phyloP scores from a whole-genome alignment of 1,140 invertebrate species.

The Drosophila hydei region DNA sequence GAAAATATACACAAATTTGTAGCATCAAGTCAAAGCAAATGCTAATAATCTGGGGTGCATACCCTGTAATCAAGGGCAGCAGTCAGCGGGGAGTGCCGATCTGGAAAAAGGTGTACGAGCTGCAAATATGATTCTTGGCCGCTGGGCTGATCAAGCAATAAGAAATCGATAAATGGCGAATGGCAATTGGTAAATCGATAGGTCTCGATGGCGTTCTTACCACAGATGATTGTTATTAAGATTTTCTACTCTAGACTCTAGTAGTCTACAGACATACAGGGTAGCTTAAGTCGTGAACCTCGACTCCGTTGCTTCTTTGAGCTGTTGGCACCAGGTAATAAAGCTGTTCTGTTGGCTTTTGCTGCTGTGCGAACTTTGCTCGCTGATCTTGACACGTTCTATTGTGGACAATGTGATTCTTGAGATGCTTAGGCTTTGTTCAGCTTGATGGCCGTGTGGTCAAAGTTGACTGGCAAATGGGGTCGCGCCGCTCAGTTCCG shows the following conservation, averaged over 20 bases:
- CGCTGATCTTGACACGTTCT: slow-evolving; percentile 35
- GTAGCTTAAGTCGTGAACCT: too few relatives aligned
- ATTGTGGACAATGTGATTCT: slow-evolving; percentile 27
- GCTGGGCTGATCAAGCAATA: too few relatives aligned
- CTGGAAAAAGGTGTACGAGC: too few relatives aligned
- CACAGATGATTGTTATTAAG: too few relatives aligned
- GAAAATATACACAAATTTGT: slow-evolving; percentile 38
- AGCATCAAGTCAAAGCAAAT: slow-evolving; percentile 34
- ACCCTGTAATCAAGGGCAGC: slow-evolving; percentile 9
- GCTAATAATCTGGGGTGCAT: slow-evolving; percentile 23
- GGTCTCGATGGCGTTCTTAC: too few relatives aligned
- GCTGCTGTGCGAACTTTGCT: slow-evolving; percentile 22
- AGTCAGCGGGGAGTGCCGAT: background rate
- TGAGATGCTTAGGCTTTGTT: background rate
- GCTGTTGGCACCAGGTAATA: background rate
- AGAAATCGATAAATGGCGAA: too few relatives aligned
- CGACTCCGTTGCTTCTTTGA: background rate
- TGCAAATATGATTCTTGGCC: too few relatives aligned
- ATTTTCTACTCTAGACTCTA: too few relatives aligned
- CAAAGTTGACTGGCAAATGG: background rate
- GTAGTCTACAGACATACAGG: too few relatives aligned
- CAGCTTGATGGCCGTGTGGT: background rate
- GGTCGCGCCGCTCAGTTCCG: slow-evolving; percentile 28
- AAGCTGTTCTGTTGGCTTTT: background rate
- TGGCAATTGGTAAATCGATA: too few relatives aligned